These are phyloP conservation scores for Drosophila cracens DNA, from an alignment of 2,888 invertebrate genomes.

Conservation along the genomic window DNA sequence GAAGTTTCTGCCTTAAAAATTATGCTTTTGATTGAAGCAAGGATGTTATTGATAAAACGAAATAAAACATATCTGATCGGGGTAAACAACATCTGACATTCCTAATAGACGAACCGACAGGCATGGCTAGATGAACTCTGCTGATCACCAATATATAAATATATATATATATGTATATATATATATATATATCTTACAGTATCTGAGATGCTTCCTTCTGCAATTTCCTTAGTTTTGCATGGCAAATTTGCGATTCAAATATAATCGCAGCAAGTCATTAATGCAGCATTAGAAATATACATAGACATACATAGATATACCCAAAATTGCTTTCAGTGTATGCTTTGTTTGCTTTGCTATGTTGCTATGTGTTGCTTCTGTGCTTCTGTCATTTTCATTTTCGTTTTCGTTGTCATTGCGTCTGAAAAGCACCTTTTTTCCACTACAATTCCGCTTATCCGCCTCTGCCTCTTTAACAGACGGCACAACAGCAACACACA, in stretches of 20 bases:
- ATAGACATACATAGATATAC: not conserved
- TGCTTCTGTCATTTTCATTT: constrained; percentile 36
- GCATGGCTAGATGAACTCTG: not conserved
- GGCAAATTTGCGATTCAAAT: not conserved
- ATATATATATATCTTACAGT: not conserved
- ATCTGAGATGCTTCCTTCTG: not conserved
- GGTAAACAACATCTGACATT: not conserved
- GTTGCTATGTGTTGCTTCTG: constrained; percentile 36
- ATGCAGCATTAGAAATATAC: not conserved
- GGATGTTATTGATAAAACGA: not conserved
- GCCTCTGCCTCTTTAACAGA: constrained; percentile 21
- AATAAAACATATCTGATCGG: not conserved
- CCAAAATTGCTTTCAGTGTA: constrained; percentile 28
- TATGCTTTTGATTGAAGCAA: too few relatives aligned
- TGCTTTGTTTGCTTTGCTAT: constrained; percentile 17
- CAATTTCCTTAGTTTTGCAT: not conserved
- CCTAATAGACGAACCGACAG: not conserved
- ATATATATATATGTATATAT: not conserved
- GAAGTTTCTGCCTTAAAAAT: not conserved
- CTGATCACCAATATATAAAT: not conserved
- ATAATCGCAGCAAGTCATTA: not conserved
- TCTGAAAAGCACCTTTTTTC: constrained; percentile 68
- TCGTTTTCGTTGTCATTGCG: constrained; percentile 54
- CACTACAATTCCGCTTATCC: constrained; percentile 69
- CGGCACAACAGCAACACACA: constrained; percentile 38